Conservation (phyloP, 2,797 vertebrate species). For the Protonibea diacanthus region DNA sequence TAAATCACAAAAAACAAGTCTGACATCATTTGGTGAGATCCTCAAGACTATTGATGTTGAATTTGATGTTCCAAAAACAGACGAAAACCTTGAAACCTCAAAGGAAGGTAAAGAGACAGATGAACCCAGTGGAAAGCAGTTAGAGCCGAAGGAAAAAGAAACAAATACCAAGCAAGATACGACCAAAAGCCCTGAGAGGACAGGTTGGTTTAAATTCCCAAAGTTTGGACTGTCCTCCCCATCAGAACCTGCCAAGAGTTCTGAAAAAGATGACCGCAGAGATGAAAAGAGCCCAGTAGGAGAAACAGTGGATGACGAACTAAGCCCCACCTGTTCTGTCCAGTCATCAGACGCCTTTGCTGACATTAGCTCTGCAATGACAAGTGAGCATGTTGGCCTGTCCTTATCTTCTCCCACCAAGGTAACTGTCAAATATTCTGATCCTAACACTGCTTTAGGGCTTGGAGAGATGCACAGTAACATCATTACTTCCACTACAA, state of each 20-base stretch:
- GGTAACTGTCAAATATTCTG: constrained; percentile 84
- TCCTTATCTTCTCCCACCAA: constrained; percentile 81
- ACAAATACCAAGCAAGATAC: constrained; percentile 58
- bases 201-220: constrained; percentile 91
- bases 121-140: constrained; percentile 41
- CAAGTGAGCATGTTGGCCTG: constrained; percentile 75
- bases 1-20: constrained; percentile 84
- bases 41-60: constrained; percentile 80
- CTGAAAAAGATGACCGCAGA: constrained; percentile 55
- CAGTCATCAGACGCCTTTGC: constrained; percentile 86
- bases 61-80: constrained; percentile 77
- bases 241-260: constrained; percentile 76
- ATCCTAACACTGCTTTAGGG: constrained; percentile 55
- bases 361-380: constrained; percentile 83
- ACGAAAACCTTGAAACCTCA: constrained; percentile 52
- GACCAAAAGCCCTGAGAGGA: constrained; percentile 81
- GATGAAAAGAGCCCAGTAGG: constrained; percentile 64
- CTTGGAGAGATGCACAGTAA: constrained; percentile 61
- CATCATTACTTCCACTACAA: constrained; percentile 85
- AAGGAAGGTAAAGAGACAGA: constrained; percentile 49
- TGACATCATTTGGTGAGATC: constrained; percentile 83
- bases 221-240: constrained; percentile 89
- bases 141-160: constrained; percentile 56
- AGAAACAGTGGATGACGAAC: constrained; percentile 68
- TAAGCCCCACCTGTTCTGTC: constrained; percentile 80